A percentile compares a stretch with the other conserved stretches of the same genome.
phyloP scores from a whole-genome alignment of 2,888 invertebrate species.

The Melanostoma mellinum region DNA sequence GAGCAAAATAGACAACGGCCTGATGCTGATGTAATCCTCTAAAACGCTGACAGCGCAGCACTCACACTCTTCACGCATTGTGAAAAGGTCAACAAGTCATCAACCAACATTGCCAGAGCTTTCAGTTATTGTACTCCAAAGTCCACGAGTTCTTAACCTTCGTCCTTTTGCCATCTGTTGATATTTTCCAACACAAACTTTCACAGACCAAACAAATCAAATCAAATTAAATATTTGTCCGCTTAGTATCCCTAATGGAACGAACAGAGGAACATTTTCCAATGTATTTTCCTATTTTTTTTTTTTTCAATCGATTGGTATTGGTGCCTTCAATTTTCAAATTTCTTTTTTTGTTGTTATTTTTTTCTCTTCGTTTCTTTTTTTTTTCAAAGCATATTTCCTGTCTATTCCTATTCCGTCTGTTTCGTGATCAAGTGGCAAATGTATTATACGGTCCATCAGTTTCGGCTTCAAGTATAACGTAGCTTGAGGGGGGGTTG shows the following conservation, averaged over 20 bases:
- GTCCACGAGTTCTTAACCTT: no score
- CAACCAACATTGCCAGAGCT: no score
- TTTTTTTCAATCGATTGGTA: background rate
- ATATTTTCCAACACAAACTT: background rate
- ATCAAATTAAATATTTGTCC: constrained; percentile 53
- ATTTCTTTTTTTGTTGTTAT: background rate
- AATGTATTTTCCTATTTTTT: constrained; percentile 36
- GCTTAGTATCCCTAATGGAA: constrained; percentile 54
- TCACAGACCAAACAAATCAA: constrained; percentile 49
- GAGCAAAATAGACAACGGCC: no score
- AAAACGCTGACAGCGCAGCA: no score
- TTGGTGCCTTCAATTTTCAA: background rate
- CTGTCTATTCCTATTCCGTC: constrained; percentile 59
- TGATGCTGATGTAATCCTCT: no score
- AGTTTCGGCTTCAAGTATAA: constrained; percentile 64
- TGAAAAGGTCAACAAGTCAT: no score
- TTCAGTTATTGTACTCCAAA: no score
- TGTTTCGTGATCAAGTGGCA: constrained; percentile 70
- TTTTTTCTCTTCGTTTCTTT: constrained; percentile 9
- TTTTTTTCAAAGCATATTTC: constrained; percentile 29
- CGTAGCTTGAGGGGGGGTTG: constrained; percentile 47
- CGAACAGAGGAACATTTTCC: constrained; percentile 18
- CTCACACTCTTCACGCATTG: no score
- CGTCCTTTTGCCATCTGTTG: no score
- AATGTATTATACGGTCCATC: constrained; percentile 71